phyloP scores from a whole-genome alignment of 1,140 invertebrate genomes.

The Hyphantria cunea region DNA sequence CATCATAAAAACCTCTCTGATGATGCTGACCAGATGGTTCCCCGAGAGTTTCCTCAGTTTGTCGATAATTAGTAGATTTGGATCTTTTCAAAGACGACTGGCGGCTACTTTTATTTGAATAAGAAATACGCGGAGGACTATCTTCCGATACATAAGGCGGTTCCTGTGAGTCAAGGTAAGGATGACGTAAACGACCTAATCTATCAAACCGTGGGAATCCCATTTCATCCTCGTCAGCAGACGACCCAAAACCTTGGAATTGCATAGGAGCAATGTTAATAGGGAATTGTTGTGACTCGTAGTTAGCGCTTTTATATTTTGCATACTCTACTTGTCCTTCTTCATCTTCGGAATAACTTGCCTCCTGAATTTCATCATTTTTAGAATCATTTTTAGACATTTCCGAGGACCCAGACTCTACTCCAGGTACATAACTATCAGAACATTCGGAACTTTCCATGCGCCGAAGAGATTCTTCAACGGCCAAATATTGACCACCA shows the following conservation, averaged over 20 bases:
- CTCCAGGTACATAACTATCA: conserved; percentile 85
- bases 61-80: conserved; percentile 59
- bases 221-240: conserved; percentile 84
- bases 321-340: conserved; percentile 76
- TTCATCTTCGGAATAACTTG: conserved; percentile 82
- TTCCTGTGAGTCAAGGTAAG: conserved; percentile 77
- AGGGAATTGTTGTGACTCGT: conserved; percentile 68
- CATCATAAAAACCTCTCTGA: conserved; percentile 59
- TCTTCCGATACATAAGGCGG: conserved; percentile 69
- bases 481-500: conserved; percentile 58
- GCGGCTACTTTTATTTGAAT: conserved; percentile 73
- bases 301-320: conserved; percentile 63
- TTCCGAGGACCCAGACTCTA: conserved; percentile 85
- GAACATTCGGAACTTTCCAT: conserved; percentile 84
- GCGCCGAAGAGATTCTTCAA: conserved; percentile 65
- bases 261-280: conserved; percentile 75
- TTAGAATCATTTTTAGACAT: conserved; percentile 81
- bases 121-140: conserved; percentile 66
- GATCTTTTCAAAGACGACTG: conserved; percentile 68
- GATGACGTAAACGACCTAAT: conserved; percentile 79
- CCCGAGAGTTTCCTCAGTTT: conserved; percentile 58
- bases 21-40: conserved; percentile 64
- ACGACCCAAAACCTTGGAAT: conserved; percentile 84
- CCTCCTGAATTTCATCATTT: conserved; percentile 77
- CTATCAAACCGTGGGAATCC: conserved; percentile 84